These are phyloP conservation scores for Lysandra bellargus DNA, from an alignment of 2,888 invertebrate species.

Conservation along the genomic window DNA sequence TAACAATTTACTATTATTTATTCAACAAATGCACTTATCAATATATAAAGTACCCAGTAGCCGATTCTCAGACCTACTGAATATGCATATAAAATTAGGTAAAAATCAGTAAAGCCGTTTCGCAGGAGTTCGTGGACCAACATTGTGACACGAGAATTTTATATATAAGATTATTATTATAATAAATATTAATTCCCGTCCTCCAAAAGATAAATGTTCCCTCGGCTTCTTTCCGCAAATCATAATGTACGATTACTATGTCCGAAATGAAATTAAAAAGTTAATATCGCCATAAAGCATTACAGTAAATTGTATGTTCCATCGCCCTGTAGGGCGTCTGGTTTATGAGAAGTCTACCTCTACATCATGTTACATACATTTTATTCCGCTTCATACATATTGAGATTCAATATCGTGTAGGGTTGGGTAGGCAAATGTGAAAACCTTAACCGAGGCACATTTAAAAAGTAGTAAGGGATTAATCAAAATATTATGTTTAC, in stretches of 20 bases:
- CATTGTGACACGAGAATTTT: no score
- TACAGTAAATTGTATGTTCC: conserved; percentile 11
- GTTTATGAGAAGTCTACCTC: not conserved
- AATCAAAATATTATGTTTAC: not conserved
- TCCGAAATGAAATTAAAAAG: conserved; percentile 4
- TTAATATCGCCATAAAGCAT: conserved; percentile 19
- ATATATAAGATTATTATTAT: no score
- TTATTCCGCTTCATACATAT: not conserved
- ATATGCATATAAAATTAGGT: no score
- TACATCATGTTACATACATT: conserved; percentile 2
- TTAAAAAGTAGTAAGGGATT: not conserved
- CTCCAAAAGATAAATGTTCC: not conserved
- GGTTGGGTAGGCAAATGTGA: not conserved
- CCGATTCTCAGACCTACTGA: no score
- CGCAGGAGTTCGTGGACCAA: no score
- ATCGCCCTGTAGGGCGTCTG: conserved; percentile 32
- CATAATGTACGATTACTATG: conserved; percentile 5
- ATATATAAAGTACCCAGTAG: no score
- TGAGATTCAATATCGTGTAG: not conserved
- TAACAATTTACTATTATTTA: no score
- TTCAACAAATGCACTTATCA: no score
- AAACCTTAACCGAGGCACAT: not conserved
- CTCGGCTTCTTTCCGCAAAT: not conserved
- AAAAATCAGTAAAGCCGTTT: no score
- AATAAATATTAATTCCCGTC: not conserved